These are phyloP conservation scores for Cephus runcator DNA, from an alignment of 2,888 invertebrate genomes.

Conservation along the genomic window DNA sequence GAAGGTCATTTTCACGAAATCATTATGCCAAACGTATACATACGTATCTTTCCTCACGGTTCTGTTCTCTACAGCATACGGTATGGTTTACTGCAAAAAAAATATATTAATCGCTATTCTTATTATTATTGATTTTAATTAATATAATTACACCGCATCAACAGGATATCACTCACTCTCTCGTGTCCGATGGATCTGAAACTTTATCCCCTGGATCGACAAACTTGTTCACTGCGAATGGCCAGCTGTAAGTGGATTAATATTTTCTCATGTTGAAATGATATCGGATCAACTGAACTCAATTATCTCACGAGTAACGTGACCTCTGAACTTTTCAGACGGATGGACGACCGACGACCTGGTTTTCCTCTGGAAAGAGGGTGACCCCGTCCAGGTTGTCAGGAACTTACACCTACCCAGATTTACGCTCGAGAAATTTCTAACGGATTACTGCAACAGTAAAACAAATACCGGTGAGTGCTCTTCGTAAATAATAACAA, in stretches of 20 bases:
- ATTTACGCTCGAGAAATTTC: slow-evolving; percentile 93
- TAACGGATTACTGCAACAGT: slow-evolving; percentile 96
- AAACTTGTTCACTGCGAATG: slow-evolving; percentile 94
- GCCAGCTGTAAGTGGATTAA: slow-evolving; percentile 89
- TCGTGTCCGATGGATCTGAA: slow-evolving; percentile 98
- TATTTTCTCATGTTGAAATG: not conserved
- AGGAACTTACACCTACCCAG: slow-evolving; percentile 93
- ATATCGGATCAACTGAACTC: not conserved
- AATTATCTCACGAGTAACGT: not conserved
- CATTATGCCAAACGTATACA: slow-evolving; percentile 97
- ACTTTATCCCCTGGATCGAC: slow-evolving; percentile 95
- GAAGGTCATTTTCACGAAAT: slow-evolving; percentile 97
- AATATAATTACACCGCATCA: slow-evolving; percentile 25
- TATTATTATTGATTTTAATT: not conserved
- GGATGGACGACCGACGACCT: slow-evolving; percentile 98
- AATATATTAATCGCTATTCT: not conserved
- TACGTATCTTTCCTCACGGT: slow-evolving; percentile 94
- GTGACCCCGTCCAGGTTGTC: slow-evolving; percentile 94
- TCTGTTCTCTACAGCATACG: slow-evolving; percentile 95
- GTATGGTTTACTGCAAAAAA: slow-evolving; percentile 58
- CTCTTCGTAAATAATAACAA: not conserved
- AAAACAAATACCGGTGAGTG: slow-evolving; percentile 93
- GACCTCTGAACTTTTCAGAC: slow-evolving; percentile 71
- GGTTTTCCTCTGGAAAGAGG: slow-evolving; percentile 96
- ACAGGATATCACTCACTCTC: slow-evolving; percentile 92